Evolutionary conservation across 2,888 invertebrate species (phyloP).

Genomic region (Clepsis dumicolana): DNA sequence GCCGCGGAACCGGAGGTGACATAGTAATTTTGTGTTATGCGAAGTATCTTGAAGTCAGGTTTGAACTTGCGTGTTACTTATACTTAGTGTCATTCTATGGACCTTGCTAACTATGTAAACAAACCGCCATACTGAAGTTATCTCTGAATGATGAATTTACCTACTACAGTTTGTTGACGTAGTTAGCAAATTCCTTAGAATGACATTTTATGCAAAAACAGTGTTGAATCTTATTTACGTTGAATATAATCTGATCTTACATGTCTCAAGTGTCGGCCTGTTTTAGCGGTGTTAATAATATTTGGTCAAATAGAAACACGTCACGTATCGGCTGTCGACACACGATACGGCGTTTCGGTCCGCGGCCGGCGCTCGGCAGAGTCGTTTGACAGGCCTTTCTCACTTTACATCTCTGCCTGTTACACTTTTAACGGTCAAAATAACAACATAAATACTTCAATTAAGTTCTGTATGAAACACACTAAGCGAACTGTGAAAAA

Average conservation of each 20-base stretch:
- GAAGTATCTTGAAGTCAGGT: background rate
- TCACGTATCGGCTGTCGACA: conserved; percentile 79
- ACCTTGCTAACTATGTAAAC: too few species aligned
- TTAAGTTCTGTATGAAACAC: background rate
- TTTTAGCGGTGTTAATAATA: conserved; percentile 59
- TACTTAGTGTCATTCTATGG: too few species aligned
- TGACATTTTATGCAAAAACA: conserved; percentile 1
- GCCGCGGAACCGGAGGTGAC: background rate
- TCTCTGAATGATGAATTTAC: too few species aligned
- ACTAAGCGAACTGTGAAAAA: background rate
- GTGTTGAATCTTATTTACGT: conserved; percentile 18
- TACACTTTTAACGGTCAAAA: conserved; percentile 32
- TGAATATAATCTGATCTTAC: conserved; percentile 21
- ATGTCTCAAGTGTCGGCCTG: conserved; percentile 40
- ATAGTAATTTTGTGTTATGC: background rate
- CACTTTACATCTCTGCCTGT: conserved; percentile 68
- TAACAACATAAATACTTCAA: conserved; percentile 5
- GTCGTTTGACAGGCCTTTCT: conserved; percentile 83
- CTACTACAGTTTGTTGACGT: too few species aligned
- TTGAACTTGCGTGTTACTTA: background rate
- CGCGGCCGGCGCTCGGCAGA: conserved; percentile 79
- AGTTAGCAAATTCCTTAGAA: too few species aligned
- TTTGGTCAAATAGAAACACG: conserved; percentile 70
- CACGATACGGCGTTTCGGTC: conserved; percentile 78
- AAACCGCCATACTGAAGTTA: too few species aligned